Evolutionary conservation across 2,113 vertebrate species (phyloP), one percentile per base, ranked within the genome.

Genomic region (Morone saxatilis): DNA sequence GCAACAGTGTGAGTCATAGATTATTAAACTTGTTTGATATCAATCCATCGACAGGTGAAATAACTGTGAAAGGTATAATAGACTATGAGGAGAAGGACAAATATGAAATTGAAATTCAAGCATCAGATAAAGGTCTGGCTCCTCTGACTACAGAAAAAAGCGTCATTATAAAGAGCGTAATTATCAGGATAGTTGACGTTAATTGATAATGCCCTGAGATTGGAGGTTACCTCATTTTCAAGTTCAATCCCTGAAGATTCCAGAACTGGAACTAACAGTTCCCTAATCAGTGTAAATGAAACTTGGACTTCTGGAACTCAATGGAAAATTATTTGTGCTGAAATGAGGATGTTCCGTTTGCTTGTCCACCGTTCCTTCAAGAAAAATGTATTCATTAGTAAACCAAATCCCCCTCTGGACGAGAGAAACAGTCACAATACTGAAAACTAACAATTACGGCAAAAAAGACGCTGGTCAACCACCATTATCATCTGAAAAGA

Each of bases 81-180:
- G 90, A 95, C 20, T 94, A 86, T 78, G 94, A 95, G 45, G 53
- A 83, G 1, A 77, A 53, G 0, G 83, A 90, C 0, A 72, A 17
- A 47, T 94, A 93, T 63, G 88, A 93, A 40, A 78, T 95, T 48
- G 90, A 92, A 45, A 87, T 95, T 5, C 78, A 88, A 2, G 94
- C 93, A 12, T 86, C 91, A n/a, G 94, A 94, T 20, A 92, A 88
- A 81, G 91, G 89, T 1, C 0, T 47, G 0, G 48, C 77, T 22
- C 83, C 89, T 0, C 14, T 92, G 0, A 36, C 66, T 0, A 51
- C 88, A 2, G 60, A 93, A 4, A 94, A 90, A 65, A 94, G 65
- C 6, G 85, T 95, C 0, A 69, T 85, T n/a, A n/a, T n/a, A 31
- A 31, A 31, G 3, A 31, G 31, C 31, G 31, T 31, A 1, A 31